Percentiles rank a stretch among this genome's conserved stretches.
phyloP scores from a whole-genome alignment of 2,113 vertebrate genomes.

The Daboia siamensis region DNA sequence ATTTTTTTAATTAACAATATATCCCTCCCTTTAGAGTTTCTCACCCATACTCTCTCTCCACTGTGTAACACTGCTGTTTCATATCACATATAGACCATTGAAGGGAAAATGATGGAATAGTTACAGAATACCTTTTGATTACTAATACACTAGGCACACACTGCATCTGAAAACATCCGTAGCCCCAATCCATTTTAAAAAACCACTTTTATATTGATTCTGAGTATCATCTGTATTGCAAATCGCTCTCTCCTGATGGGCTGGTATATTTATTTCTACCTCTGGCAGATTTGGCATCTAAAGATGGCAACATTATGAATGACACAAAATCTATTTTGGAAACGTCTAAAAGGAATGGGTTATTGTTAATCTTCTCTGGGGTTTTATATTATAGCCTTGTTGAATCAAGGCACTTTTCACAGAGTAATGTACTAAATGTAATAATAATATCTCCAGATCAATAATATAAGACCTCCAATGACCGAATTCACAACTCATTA shows the following conservation, averaged over 20 bases:
- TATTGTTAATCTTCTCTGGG: conserved; percentile 13
- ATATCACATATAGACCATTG: neutral
- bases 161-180: neutral
- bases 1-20: neutral
- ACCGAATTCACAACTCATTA: conserved; percentile 1
- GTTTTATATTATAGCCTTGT: neutral
- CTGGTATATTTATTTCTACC: neutral
- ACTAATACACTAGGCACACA: neutral
- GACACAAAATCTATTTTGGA: conserved; percentile 19
- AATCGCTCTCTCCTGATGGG: neutral
- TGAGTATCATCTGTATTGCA: neutral
- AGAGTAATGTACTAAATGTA: neutral
- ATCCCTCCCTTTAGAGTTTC: neutral
- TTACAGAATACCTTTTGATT: neutral
- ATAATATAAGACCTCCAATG: neutral
- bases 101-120: neutral
- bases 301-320: conserved; percentile 12
- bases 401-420: neutral
- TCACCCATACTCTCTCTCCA: neutral
- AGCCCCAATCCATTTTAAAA: neutral
- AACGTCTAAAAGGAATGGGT: conserved; percentile 1
- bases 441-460: neutral
- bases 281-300: conserved; percentile 1
- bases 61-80: neutral
- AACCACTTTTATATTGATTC: conserved; percentile 4